Base-by-base conservation (phyloP, 2,797 vertebrate species). In the Sebastes hopkinsi region DNA sequence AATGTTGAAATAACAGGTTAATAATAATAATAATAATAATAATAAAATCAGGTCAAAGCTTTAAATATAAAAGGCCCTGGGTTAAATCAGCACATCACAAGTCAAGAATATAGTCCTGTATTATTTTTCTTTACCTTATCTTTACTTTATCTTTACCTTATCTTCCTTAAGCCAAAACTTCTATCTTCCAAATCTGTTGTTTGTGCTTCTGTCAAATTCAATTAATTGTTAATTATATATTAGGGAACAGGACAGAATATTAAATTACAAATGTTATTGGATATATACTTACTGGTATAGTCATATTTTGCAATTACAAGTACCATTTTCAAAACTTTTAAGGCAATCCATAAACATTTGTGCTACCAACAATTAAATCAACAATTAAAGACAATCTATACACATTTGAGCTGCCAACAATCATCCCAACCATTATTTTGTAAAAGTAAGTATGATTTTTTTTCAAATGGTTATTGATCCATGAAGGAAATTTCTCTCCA, bases 381-480 rank as follows among this genome's bases (percentile, higher is more conserved):
- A 46, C 42, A 46, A 46, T 46, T 46, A 46, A 46, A 46, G 0
- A 46, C 42, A 46, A 46, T 46, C 16, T 46, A 8, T 46, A 8
- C 16, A 46, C 42, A 46, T 46, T 46, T 46, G 16, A 0, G 42
- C 42, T 16, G 6, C 42, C 42, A 18, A 18, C 42, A 46, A 46
- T 46, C 16, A 46, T 46, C 14, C 62, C 8, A 60, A 66, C 14
- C 20, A 34, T 68, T 67, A 36, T 46, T 75, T 65, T 36, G 6
- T n/a, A 29, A 25, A 58, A 20, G 14, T 6, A 62, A 6, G 3
- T 29, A 2, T 50, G 1, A 29, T 25, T 2, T 16, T 11, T 54
- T 52, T 50, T 65, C 6, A 42, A 73, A 36, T 67, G 34, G 11
- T 77, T 79, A 72, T 73, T 79, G 60, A 83, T 18, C 59, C 20